phyloP scores from a whole-genome alignment of 2,888 invertebrate genomes.

The Unio delphinus region DNA sequence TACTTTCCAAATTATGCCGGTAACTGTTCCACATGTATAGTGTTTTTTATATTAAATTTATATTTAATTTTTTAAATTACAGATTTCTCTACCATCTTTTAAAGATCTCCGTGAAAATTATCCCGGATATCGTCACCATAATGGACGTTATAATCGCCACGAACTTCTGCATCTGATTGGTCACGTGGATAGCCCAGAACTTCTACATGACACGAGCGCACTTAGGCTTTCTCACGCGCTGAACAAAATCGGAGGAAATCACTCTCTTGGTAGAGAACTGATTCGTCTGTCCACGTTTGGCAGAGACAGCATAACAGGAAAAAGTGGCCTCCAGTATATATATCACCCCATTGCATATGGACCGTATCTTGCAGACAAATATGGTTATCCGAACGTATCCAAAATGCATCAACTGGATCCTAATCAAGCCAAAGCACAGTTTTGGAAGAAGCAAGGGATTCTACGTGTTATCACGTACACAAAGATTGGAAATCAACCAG shows the following conservation, averaged over 20 bases:
- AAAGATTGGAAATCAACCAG: slow-evolving; percentile 56
- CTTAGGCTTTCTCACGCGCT: slow-evolving; percentile 63
- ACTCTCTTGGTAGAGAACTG: slow-evolving; percentile 60
- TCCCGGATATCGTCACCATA: slow-evolving; percentile 63
- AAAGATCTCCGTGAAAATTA: slow-evolving; percentile 54
- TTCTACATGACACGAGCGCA: slow-evolving; percentile 65
- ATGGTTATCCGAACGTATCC: slow-evolving; percentile 64
- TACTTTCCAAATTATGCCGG: too few relatives aligned
- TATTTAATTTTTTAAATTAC: slow-evolving; percentile 22
- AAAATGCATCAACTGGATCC: slow-evolving; percentile 59
- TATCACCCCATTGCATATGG: slow-evolving; percentile 67
- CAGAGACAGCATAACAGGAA: slow-evolving; percentile 59
- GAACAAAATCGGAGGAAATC: slow-evolving; percentile 60
- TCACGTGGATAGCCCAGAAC: slow-evolving; percentile 27
- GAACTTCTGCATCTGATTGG: slow-evolving; percentile 56
- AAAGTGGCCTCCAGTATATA: slow-evolving; percentile 61
- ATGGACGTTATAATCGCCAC: slow-evolving; percentile 56
- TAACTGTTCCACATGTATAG: too few relatives aligned
- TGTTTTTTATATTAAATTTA: too few relatives aligned
- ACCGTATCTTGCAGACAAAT: slow-evolving; percentile 66
- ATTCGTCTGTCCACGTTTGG: slow-evolving; percentile 62
- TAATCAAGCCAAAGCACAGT: slow-evolving; percentile 54
- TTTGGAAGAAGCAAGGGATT: slow-evolving; percentile 65
- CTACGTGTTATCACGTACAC: slow-evolving; percentile 66
- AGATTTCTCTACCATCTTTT: slow-evolving; percentile 64